These are phyloP conservation scores for Leucoraja erinaceus DNA, from an alignment of 2,113 vertebrate species.

Conservation along the genomic window DNA sequence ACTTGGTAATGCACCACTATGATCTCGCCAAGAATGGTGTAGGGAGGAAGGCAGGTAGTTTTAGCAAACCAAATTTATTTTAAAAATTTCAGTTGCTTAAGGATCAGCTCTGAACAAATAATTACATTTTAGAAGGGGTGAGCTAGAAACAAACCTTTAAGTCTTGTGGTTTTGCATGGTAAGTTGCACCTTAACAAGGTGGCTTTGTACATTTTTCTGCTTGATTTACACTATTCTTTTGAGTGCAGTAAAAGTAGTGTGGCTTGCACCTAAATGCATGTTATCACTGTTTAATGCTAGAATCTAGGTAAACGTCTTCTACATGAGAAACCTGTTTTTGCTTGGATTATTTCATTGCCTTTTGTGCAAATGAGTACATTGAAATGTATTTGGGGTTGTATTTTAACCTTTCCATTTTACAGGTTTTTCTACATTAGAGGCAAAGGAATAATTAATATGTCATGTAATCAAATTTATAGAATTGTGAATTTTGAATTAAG, in stretches of 20 bases:
- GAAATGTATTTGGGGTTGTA: neutral
- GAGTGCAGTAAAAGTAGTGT: neutral
- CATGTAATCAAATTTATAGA: neutral
- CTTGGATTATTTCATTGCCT: too few relatives aligned
- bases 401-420: neutral
- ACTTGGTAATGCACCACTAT: too few relatives aligned
- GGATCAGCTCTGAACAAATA: too few relatives aligned
- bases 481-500: neutral
- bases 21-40: too few relatives aligned
- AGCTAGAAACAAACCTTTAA: too few relatives aligned
- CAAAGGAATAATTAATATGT: neutral
- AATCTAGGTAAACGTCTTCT: neutral
- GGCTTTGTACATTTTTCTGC: too few relatives aligned
- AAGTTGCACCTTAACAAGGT: too few relatives aligned
- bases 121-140: too few relatives aligned
- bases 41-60: too few relatives aligned
- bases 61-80: too few relatives aligned
- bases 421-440: neutral
- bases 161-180: too few relatives aligned
- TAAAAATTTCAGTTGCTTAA: too few relatives aligned
- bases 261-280: neutral
- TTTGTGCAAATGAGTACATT: neutral
- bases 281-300: neutral
- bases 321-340: neutral
- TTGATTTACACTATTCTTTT: neutral